Evolutionary conservation across 1,140 invertebrate species (phyloP).

Genomic region (Popillia japonica): DNA sequence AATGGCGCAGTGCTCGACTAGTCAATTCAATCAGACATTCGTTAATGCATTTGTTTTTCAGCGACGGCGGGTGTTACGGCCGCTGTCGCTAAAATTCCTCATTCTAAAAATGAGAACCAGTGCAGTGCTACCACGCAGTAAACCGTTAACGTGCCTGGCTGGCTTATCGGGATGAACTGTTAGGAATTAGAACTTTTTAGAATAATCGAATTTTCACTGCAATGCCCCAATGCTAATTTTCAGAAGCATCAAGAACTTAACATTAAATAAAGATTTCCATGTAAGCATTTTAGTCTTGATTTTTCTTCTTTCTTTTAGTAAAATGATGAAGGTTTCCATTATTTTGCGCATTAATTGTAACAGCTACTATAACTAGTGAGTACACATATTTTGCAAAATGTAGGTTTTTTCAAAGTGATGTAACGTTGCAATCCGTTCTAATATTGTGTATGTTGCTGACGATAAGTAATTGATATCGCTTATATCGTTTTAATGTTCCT

Average conservation of each 20-base stretch:
- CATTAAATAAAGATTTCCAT: no score
- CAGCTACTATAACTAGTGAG: no score
- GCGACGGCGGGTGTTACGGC: background rate
- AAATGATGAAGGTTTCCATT: no score
- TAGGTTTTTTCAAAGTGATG: no score
- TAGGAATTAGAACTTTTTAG: background rate
- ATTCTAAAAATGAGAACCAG: background rate
- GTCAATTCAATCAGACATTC: conserved; percentile 39
- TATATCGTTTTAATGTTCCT: conserved; percentile 30
- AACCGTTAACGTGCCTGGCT: background rate
- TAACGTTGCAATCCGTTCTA: background rate
- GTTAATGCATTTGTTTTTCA: conserved; percentile 38
- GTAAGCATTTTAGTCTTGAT: no score
- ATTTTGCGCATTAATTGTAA: no score
- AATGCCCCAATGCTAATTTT: no score
- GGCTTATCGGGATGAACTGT: conserved; percentile 12
- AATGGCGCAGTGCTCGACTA: conserved; percentile 37
- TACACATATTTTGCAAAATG: no score
- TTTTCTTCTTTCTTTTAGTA: no score
- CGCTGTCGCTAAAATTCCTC: conserved; percentile 7
- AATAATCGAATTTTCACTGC: conserved; percentile 17
- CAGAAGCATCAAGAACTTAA: no score
- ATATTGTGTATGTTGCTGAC: background rate
- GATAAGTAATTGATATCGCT: conserved; percentile 27
- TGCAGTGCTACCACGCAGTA: background rate